phyloP scores from a whole-genome alignment of 2,113 vertebrate species.

The Heterocephalus glaber region DNA sequence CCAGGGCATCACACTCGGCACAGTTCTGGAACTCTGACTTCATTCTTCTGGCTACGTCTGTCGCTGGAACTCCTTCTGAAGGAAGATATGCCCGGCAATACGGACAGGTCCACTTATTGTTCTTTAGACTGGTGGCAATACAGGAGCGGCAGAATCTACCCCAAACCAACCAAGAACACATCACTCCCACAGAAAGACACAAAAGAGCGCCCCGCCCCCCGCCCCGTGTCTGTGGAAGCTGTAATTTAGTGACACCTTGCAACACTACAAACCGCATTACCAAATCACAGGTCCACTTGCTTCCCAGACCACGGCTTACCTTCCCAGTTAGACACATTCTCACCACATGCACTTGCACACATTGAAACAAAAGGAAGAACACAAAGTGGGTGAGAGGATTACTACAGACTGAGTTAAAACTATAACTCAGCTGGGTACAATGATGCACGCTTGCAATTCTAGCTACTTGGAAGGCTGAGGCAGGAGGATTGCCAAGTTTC shows the following conservation, averaged over 20 bases:
- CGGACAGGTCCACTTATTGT: slow-evolving; percentile 73
- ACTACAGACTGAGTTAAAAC: background rate
- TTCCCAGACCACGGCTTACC: background rate
- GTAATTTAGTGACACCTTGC: background rate
- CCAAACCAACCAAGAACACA: slow-evolving; percentile 26
- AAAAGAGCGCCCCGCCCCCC: background rate
- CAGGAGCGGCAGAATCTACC: slow-evolving; percentile 80
- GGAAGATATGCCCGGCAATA: slow-evolving; percentile 77
- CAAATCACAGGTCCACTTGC: background rate
- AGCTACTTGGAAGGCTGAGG: background rate
- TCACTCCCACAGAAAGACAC: background rate
- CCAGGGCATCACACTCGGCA: slow-evolving; percentile 77
- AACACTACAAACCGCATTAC: background rate
- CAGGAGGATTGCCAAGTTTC: background rate
- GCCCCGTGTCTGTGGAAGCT: accelerated
- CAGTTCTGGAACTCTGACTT: slow-evolving; percentile 75
- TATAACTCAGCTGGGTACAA: background rate
- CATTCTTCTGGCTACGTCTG: slow-evolving; percentile 80
- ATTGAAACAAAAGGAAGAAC: background rate
- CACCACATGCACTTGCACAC: background rate
- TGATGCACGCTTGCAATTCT: background rate
- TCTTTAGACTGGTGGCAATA: slow-evolving; percentile 80
- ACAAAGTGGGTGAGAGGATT: background rate
- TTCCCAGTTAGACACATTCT: background rate
- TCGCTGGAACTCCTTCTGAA: slow-evolving; percentile 81